Percentiles rank a stretch among this genome's conserved stretches.
These are phyloP conservation scores for Monomorium pharaonis DNA, from an alignment of 1,140 invertebrate species.

Conservation along the genomic window DNA sequence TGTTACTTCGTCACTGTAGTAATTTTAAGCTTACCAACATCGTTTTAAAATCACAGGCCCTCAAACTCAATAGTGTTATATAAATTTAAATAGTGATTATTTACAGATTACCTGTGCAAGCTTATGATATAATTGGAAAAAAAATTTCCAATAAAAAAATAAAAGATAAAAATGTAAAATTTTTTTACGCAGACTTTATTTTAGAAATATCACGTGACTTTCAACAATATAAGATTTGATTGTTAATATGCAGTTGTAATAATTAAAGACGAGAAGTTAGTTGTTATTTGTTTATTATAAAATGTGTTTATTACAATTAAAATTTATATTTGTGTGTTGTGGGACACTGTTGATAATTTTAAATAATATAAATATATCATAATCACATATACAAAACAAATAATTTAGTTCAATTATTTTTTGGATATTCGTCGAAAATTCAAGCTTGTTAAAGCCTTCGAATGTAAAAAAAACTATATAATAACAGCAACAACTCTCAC, in stretches of 20 bases:
- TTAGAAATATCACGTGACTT: not conserved
- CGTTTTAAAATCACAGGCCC: not conserved
- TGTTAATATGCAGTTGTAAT: not conserved
- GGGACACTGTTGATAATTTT: not conserved
- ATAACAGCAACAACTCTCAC: not conserved
- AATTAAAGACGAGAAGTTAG: not conserved
- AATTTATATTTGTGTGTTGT: not conserved
- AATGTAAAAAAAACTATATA: not conserved
- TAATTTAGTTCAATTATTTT: not conserved
- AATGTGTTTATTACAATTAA: not conserved
- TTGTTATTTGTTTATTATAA: not conserved
- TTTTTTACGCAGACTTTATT: not conserved
- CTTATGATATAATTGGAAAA: not conserved
- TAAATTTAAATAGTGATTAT: not conserved
- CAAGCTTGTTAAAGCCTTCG: not conserved
- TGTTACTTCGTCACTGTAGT: not conserved
- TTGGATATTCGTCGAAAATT: conserved; percentile 6
- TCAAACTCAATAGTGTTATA: not conserved
- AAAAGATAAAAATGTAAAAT: not conserved
- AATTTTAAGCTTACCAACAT: not conserved
- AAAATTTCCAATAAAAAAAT: not conserved
- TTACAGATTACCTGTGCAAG: not conserved
- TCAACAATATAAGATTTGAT: not conserved
- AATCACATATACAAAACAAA: not conserved
- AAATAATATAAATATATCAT: not conserved